Evolutionary conservation across 2,113 vertebrate species (phyloP).

Genomic region (Benitochromis conjunctus): DNA sequence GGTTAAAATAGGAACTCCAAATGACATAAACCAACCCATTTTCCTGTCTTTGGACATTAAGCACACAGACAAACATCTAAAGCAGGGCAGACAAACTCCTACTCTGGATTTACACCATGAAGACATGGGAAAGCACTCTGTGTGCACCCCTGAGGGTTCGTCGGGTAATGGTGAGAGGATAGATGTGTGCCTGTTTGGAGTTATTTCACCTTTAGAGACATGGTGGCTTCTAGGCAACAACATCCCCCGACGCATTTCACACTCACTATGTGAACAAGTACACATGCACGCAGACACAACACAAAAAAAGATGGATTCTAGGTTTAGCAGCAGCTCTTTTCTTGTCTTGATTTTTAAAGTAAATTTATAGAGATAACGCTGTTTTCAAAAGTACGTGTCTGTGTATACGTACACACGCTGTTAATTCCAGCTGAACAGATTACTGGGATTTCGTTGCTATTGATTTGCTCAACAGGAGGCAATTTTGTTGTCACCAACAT

Average conservation of each 20-base stretch:
- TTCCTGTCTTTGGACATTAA: not conserved
- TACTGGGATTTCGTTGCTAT: not conserved
- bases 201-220: slow-evolving; percentile 67
- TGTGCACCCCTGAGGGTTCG: slow-evolving; percentile 25
- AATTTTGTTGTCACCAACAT: not conserved
- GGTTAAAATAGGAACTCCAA: not conserved
- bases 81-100: slow-evolving; percentile 4
- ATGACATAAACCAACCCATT: not conserved
- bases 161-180: slow-evolving; percentile 60
- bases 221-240: slow-evolving; percentile 56
- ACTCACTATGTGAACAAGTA: slow-evolving; percentile 45
- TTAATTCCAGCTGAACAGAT: not conserved
- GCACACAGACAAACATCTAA: not conserved
- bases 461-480: not conserved
- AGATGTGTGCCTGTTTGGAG: slow-evolving; percentile 44
- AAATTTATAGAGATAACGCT: not conserved
- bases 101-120: slow-evolving; percentile 49
- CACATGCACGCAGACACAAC: not conserved
- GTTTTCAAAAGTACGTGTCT: not conserved
- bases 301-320: not conserved
- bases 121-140: slow-evolving; percentile 70
- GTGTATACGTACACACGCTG: not conserved
- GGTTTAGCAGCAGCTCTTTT: not conserved
- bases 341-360: slow-evolving; percentile 15
- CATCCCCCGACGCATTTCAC: slow-evolving; percentile 37